Evolutionary conservation across 2,113 vertebrate genomes (phyloP).

Genomic region (Poeciliopsis occidentalis): DNA sequence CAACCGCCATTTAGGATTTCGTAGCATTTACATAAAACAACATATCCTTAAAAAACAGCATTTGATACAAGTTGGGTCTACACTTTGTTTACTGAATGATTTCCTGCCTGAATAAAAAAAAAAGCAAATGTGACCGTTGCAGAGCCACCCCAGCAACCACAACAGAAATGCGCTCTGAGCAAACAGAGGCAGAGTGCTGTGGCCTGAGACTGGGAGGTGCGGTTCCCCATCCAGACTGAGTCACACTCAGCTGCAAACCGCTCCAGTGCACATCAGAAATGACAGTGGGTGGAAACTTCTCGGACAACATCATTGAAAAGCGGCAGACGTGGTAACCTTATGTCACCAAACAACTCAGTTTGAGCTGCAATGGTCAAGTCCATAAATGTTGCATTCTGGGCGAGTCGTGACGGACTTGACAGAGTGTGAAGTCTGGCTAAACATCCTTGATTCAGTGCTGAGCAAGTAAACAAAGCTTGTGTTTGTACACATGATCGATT

Average conservation of each 20-base stretch:
- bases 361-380: conserved; percentile 21
- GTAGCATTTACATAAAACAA: neutral
- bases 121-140: neutral
- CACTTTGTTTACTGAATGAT: neutral
- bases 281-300: conserved; percentile 31
- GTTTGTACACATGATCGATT: neutral
- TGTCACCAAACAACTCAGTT: conserved; percentile 38
- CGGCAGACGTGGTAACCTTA: conserved; percentile 38
- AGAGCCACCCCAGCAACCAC: neutral
- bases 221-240: conserved; percentile 2
- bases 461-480: conserved; percentile 20
- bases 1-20: neutral
- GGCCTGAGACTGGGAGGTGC: conserved; percentile 15
- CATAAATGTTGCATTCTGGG: conserved; percentile 59
- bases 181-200: neutral
- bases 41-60: neutral
- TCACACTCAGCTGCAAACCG: conserved; percentile 9
- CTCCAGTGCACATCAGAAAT: conserved; percentile 42
- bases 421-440: conserved; percentile 38
- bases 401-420: conserved; percentile 32
- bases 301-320: conserved; percentile 36
- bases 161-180: conserved; percentile 35
- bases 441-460: conserved; percentile 37
- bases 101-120: neutral
- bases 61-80: neutral